Conservation (phyloP, 2,797 vertebrate species). For the Sebastes oblongus region DNA sequence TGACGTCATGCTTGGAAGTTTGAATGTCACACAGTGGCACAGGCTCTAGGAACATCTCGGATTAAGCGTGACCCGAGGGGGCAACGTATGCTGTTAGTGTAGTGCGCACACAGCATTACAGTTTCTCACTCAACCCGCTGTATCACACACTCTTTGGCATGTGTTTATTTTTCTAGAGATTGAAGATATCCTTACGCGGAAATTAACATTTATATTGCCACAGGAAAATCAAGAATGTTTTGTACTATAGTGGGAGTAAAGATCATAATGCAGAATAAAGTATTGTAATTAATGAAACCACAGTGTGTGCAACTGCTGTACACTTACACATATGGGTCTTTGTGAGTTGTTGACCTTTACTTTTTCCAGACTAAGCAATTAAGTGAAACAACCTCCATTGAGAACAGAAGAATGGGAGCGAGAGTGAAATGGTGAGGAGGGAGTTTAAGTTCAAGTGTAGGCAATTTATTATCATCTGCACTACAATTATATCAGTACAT, state of each 20-base stretch:
- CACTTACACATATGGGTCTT: slow-evolving; percentile 11
- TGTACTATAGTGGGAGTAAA: background rate
- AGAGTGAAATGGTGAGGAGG: background rate
- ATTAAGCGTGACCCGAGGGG: slow-evolving; percentile 62
- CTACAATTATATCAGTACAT: background rate
- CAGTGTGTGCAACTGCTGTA: background rate
- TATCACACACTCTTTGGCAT: background rate
- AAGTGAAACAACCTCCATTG: slow-evolving; percentile 20
- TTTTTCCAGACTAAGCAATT: slow-evolving; percentile 2
- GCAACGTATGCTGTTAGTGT: slow-evolving; percentile 62
- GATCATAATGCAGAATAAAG: background rate
- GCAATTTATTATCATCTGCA: slow-evolving; percentile 2
- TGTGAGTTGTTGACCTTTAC: slow-evolving; percentile 37
- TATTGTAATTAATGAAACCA: slow-evolving; percentile 19
- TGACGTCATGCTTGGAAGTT: slow-evolving; percentile 43
- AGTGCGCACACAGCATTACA: slow-evolving; percentile 9
- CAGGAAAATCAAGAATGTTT: background rate
- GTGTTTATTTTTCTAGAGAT: background rate
- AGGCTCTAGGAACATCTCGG: slow-evolving; percentile 56
- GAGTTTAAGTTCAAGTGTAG: slow-evolving; percentile 6
- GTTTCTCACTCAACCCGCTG: slow-evolving; percentile 18
- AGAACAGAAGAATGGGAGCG: background rate
- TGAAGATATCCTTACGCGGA: background rate
- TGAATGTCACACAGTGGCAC: slow-evolving; percentile 6
- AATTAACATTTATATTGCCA: background rate